Evolutionary conservation across 2,888 invertebrate species (phyloP), one percentile per base, ranked within the genome.

Genomic region (Drosophila nr. medialis): DNA sequence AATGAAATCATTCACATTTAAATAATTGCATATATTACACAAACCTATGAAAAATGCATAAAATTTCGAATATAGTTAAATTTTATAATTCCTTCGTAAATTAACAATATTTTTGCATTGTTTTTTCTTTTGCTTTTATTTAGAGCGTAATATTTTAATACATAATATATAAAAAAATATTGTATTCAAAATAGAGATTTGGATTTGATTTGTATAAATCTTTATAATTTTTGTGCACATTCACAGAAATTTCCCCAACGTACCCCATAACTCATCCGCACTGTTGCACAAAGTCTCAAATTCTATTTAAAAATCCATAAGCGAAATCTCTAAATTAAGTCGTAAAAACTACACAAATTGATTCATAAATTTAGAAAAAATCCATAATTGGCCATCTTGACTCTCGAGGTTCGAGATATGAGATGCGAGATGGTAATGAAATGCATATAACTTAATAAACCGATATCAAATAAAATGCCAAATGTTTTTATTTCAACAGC

Each of bases 381-480:
- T 45, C 55, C 58, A 45, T 74, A 27, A 40, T 38, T 60, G 49
- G 34, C 49, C 58, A 49, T 66, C 56, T 34, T 51, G 54, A 32
- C 11, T 30, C 42, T 60, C 59, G 36, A 75, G 36, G 32, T 24
- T 24, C 27, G 32, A 30, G 40, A 15, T 11, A 18, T 4, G 36
- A 32, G 75, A 36, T 30, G 51, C 27, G 49, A 60, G 65, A 36
- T 29, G 69, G 83, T 84, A 84, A 84, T 84, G 72, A 84, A 83
- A 89, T 84, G 84, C 89, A 89, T 83, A 84, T 84, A 84, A 84
- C 84, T 89, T 83, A 84, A 89, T 89, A 84, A 89, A 68, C 86
- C 67, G 59, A 77, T 69, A 83, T 86, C 85, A 80, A 89, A 85
- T 89, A 80, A 87, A 85, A 89, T 89, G 82, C 87, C 77, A 89